These are phyloP conservation scores for Coelopa frigida DNA, from an alignment of 1,140 invertebrate genomes.

Conservation along the genomic window DNA sequence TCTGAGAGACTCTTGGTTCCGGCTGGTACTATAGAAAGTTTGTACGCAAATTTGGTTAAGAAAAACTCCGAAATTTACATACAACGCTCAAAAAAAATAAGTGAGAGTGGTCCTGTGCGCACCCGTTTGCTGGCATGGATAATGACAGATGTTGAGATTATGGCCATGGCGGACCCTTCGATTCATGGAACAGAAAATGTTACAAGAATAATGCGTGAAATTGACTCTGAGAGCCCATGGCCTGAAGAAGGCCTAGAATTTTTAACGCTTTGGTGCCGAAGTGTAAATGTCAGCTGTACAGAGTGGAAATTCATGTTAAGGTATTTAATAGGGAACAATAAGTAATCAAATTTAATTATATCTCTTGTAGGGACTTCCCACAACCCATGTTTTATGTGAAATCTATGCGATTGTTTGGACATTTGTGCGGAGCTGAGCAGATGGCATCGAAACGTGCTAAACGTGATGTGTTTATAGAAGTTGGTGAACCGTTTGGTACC, in stretches of 20 bases:
- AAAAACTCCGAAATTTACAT: constrained; percentile 95
- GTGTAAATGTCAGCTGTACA: constrained; percentile 69
- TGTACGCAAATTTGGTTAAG: constrained; percentile 76
- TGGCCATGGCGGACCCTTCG: constrained; percentile 79
- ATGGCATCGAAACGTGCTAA: constrained; percentile 68
- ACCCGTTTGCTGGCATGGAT: constrained; percentile 75
- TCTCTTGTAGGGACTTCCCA: constrained; percentile 75
- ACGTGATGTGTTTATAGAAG: constrained; percentile 61
- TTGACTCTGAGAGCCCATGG: constrained; percentile 82
- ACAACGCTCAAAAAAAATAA: constrained; percentile 78
- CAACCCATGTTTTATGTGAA: constrained; percentile 81
- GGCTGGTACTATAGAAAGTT: constrained; percentile 78
- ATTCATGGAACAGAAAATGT: constrained; percentile 79
- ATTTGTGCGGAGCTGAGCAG: constrained; percentile 83
- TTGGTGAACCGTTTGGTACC: constrained; percentile 69
- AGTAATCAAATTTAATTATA: not conserved
- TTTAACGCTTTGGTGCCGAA: constrained; percentile 86
- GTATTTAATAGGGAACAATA: constrained; percentile 15
- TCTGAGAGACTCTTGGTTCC: constrained; percentile 77
- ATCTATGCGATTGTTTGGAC: constrained; percentile 80
- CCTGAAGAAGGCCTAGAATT: constrained; percentile 88
- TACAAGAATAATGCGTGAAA: constrained; percentile 62
- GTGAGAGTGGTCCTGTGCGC: constrained; percentile 60
- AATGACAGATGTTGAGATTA: constrained; percentile 68
- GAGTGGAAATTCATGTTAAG: constrained; percentile 78